Evolutionary conservation across 2,113 vertebrate species (phyloP), one percentile per base, ranked within the genome.

Genomic region (Myodes glareolus): DNA sequence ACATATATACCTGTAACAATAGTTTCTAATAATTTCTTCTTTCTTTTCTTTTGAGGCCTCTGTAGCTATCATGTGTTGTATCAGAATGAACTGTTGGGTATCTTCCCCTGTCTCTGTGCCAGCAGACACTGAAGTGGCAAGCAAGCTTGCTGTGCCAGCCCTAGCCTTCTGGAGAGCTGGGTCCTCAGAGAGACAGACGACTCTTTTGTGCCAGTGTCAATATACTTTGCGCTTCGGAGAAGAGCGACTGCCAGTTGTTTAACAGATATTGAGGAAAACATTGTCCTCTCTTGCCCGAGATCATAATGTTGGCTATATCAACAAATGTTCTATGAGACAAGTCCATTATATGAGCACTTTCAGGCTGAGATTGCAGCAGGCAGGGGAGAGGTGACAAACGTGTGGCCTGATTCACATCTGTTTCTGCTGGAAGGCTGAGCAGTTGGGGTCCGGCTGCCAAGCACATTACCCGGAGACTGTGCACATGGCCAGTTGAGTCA

Each of bases 261-360:
- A 97, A 88, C 85, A 97, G 95, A 98, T 96, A 98, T 90, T 84
- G 65, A 92, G 94, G 97, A 86, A 61, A 98, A 91, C 97, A 97
- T 97, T 96, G 94, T 98, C 95, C 94, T 97, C 88, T n/a, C 95
- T 97, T 94, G 92, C 87, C 91, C 23, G 19, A 94, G 95, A 88
- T 94, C 70, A 29, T 80, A 82, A 95, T 97, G 91, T 93, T 95
- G 96, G 36, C 47, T 97, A 72, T 92, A 88, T 93, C 97, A 98
- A 96, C 94, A 96, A 92, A 98, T 96, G 92, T 97, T 97, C 95
- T 98, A 92, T 96, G 89, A 98, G 91, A 93, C 96, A 92, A 67
- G 94, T 97, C 97, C 95, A 94, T 95, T 97, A 75, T 97, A 94
- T 33, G 97, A 92, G 75, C 47, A 52, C 96, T 98, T 96, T 84